Conservation (phyloP, 2,888 invertebrate genomes). For the Cheilosia grossa region DNA sequence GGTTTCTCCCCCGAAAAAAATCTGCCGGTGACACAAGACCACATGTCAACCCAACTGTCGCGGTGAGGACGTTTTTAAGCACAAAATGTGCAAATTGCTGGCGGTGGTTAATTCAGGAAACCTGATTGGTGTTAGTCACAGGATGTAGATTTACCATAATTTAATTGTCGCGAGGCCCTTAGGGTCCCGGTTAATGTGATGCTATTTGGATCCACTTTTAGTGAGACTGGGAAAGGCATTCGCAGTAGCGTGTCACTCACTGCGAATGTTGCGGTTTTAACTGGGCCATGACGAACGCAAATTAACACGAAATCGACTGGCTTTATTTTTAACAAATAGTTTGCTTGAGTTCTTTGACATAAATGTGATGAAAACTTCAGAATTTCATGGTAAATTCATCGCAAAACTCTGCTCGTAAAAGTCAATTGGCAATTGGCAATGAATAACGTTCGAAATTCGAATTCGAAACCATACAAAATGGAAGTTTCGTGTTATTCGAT, state of each 20-base stretch:
- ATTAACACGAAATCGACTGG: not conserved
- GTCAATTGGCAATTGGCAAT: no score
- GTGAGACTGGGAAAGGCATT: no score
- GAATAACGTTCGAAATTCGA: no score
- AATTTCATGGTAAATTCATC: no score
- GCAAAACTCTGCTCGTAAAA: no score
- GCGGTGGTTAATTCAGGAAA: slow-evolving; percentile 15
- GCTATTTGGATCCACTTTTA: not conserved
- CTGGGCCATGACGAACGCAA: not conserved
- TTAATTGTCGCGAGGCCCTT: not conserved
- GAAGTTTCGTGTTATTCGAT: no score
- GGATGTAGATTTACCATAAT: slow-evolving; percentile 10
- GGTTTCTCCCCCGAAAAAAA: slow-evolving; percentile 13
- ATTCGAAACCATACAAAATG: no score
- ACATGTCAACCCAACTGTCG: slow-evolving; percentile 54
- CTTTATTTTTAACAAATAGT: no score
- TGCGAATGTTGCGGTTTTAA: not conserved
- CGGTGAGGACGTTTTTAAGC: slow-evolving; percentile 13
- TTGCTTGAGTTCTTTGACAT: no score
- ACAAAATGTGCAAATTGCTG: slow-evolving; percentile 31
- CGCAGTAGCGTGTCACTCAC: no score
- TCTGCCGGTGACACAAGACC: slow-evolving; percentile 15
- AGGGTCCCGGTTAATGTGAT: not conserved
- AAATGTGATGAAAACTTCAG: no score
- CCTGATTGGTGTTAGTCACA: slow-evolving; percentile 19